Conservation (phyloP, 2,888 invertebrate species). For the Eurois occulta region DNA sequence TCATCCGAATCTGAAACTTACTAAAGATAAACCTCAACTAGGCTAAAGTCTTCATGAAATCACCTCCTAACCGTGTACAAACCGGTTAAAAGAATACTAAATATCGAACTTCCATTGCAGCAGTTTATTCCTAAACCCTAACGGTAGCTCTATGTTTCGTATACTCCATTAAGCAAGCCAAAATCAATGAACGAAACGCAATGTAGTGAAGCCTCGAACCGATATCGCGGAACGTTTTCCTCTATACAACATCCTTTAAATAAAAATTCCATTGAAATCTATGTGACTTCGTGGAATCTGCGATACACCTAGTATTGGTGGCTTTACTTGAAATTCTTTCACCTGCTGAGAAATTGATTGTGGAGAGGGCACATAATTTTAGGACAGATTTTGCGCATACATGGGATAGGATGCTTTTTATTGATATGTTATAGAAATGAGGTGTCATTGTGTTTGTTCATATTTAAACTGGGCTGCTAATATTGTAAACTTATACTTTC, state of each 20-base stretch:
- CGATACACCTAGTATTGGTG: constrained; percentile 21
- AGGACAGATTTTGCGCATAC: neutral
- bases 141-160: constrained; percentile 49
- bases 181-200: constrained; percentile 63
- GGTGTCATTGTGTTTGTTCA: neutral
- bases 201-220: constrained; percentile 53
- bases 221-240: constrained; percentile 47
- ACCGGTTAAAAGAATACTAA: constrained; percentile 27
- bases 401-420: neutral
- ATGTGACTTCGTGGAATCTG: constrained; percentile 45
- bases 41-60: neutral
- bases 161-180: constrained; percentile 62
- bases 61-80: neutral
- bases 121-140: constrained; percentile 50
- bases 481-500: neutral
- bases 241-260: constrained; percentile 46
- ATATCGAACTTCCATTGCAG: constrained; percentile 46
- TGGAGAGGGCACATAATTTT: neutral
- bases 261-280: constrained; percentile 58
- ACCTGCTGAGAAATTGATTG: neutral
- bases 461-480: neutral
- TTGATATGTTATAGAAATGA: neutral
- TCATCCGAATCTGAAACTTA: neutral
- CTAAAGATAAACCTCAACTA: neutral
- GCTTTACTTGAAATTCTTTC: constrained; percentile 22